Percentiles rank a stretch among this genome's conserved stretches.
Evolutionary conservation across 2,888 invertebrate species (phyloP).

Genomic region (Criorhina ranunculi): DNA sequence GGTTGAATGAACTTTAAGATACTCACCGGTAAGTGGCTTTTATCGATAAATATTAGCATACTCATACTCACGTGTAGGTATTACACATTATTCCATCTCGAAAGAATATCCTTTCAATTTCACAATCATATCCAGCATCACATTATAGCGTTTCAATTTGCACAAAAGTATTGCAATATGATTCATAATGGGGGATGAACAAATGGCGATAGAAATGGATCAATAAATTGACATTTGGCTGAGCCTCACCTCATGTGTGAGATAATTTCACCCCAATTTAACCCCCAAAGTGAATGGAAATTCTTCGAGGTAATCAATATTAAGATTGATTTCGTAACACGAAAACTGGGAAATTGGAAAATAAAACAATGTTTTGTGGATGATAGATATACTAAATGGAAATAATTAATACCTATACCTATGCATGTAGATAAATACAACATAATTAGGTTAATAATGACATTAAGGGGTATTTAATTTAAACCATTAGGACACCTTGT

Average conservation of each 20-base stretch:
- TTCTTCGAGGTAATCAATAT: background rate
- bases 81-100: background rate
- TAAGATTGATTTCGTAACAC: background rate
- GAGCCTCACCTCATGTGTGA: background rate
- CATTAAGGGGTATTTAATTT: too few relatives aligned
- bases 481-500: too few relatives aligned
- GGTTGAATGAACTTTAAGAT: background rate
- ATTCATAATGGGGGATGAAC: background rate
- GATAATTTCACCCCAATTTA: background rate
- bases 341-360: background rate
- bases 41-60: background rate
- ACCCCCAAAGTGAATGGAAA: background rate
- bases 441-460: too few relatives aligned
- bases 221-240: background rate
- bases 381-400: background rate
- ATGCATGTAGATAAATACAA: background rate
- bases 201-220: slow-evolving; percentile 1
- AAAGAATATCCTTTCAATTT: background rate
- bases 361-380: background rate
- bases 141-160: slow-evolving; percentile 10
- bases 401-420: background rate
- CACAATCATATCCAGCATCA: slow-evolving; percentile 10
- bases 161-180: slow-evolving; percentile 3
- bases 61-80: background rate
- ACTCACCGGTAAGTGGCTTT: background rate